Base-by-base conservation (phyloP, 2,113 vertebrate genomes). In the Passer montanus region DNA sequence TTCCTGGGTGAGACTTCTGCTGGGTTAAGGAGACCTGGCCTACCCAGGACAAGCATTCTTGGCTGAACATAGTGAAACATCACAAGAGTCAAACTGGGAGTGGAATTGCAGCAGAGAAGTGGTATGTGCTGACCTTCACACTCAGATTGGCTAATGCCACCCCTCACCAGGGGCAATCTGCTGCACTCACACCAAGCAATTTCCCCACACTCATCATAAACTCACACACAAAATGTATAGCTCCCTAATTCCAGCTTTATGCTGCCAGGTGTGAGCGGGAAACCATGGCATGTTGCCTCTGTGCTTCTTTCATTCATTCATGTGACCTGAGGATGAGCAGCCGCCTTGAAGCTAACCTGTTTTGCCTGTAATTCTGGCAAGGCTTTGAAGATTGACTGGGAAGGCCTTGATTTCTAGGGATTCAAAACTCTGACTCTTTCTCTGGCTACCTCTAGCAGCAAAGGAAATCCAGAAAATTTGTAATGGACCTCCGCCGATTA, bases 41-140 rank as follows among this genome's bases (percentile, higher is more conserved):
- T 4, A 0, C 9, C 7, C 15, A 49, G 16, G 23, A 22, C 12
- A 56, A 74, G 19, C 0, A 1, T 1, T 5, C 15, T 24, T 50
- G n/a, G 10, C 15, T 49, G 15, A 31, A 21, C 33, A 79, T 12
- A 33, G 21, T 5, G 27, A 49, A 64, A 39, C 1, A 2, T 19
- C 20, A 14, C 1, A 0, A 3, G 58, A 50, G 37, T 39, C 46
- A 74, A 43, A 58, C 0, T 15, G 15, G 15, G 24, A 68, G 9
- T 11, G 11, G 26, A 63, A 15, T 26, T 74, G 27, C 17, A 35
- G 14, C 3, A 1, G 12, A 19, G 13, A 53, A 49, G 37, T 37
- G 7, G 7, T 26, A 13, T 27, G 12, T 1, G 13, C 2, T 0
- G 56, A n/a, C 19, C n/a, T 80, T 70, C 37, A 16, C 12, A 6